phyloP scores from a whole-genome alignment of 1,140 invertebrate genomes.

The Mylabris phalerata region DNA sequence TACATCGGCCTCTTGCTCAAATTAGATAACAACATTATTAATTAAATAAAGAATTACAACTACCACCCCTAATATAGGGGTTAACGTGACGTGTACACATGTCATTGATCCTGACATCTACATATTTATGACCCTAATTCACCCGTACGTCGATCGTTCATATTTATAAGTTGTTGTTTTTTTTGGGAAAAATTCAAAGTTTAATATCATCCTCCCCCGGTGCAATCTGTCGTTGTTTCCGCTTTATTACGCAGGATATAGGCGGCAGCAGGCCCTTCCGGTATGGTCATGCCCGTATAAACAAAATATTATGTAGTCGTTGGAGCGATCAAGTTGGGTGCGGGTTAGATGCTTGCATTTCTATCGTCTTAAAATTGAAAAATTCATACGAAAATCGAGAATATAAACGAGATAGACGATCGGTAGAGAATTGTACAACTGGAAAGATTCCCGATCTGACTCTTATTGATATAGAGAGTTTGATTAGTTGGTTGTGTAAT shows the following conservation, averaged over 20 bases:
- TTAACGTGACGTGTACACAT: too few species aligned
- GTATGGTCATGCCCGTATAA: slow-evolving; percentile 19
- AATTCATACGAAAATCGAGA: background rate
- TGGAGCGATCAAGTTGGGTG: slow-evolving; percentile 10
- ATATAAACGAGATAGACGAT: too few species aligned
- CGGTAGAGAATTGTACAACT: background rate
- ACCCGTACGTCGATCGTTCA: too few species aligned
- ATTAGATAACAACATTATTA: background rate
- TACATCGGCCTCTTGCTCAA: background rate
- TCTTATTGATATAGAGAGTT: background rate
- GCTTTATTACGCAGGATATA: slow-evolving; percentile 28
- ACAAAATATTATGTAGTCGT: slow-evolving; percentile 1
- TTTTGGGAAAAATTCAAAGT: background rate
- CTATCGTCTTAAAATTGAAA: background rate
- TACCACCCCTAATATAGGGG: too few species aligned
- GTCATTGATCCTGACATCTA: too few species aligned
- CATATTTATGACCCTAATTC: too few species aligned
- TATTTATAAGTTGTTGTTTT: background rate
- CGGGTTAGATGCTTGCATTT: slow-evolving; percentile 5
- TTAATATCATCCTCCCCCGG: background rate
- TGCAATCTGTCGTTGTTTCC: slow-evolving; percentile 28
- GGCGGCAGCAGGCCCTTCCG: slow-evolving; percentile 26
- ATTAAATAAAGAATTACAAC: background rate
- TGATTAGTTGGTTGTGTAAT: background rate
- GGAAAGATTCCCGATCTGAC: slow-evolving; percentile 11